Evolutionary conservation across 2,888 invertebrate genomes (phyloP).

Genomic region (Parasteatoda lunata): DNA sequence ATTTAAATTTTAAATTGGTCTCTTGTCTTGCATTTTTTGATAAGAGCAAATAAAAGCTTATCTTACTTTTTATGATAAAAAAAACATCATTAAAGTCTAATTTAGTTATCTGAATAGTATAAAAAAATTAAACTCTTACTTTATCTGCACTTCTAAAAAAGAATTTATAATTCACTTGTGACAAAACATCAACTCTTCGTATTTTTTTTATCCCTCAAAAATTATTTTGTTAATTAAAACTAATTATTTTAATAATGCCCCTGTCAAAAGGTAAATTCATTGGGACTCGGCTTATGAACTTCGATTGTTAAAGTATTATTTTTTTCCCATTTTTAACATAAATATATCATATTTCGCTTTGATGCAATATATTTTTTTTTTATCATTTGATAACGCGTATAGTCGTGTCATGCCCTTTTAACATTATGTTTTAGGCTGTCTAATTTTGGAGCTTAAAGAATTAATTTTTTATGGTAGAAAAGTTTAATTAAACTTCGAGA

Average conservation of each 20-base stretch:
- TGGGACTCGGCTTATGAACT: constrained; percentile 2
- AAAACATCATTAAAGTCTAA: no score
- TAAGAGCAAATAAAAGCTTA: no score
- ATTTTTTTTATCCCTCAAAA: no score
- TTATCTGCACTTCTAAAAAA: no score
- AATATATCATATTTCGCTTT: not conserved
- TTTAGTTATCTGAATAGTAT: no score
- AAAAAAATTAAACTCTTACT: no score
- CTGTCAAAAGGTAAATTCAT: not conserved
- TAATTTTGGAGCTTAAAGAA: constrained; percentile 58
- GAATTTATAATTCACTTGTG: no score
- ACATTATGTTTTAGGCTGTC: constrained; percentile 64
- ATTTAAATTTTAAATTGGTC: no score
- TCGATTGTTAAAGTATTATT: not conserved
- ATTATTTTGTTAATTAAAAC: not conserved
- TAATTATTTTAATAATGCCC: constrained; percentile 1
- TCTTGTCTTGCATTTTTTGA: no score
- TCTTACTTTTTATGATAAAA: no score
- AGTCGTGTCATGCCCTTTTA: constrained; percentile 57
- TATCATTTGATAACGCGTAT: constrained; percentile 13
- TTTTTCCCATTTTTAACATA: not conserved
- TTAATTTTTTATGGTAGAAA: constrained; percentile 32
- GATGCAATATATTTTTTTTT: constrained; percentile 19
- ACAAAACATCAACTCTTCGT: no score
- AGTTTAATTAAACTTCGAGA: constrained; percentile 65